A percentile compares a stretch with the other conserved stretches of the same genome.
Conservation (phyloP, 2,113 vertebrate species). For the Nyctereutes procyonoides region DNA sequence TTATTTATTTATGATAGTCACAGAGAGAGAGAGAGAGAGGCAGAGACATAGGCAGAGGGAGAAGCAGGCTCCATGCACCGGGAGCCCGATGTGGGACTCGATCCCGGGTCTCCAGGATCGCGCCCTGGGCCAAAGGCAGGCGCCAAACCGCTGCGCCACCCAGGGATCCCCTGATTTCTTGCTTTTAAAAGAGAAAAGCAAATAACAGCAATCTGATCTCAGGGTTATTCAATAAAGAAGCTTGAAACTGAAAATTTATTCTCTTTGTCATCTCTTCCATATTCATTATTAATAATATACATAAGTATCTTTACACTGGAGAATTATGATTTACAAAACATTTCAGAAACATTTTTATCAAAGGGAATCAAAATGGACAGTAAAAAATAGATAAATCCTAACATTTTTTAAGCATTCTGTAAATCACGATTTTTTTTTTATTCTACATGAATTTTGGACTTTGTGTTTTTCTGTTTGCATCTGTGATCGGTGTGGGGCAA, state of each 20-base stretch:
- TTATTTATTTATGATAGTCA: no score
- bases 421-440: not conserved
- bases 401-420: not conserved
- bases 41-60: no score
- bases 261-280: not conserved
- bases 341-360: not conserved
- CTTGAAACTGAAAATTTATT: not conserved
- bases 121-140: no score
- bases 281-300: not conserved
- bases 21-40: no score
- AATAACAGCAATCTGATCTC: not conserved
- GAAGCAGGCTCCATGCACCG: no score
- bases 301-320: not conserved
- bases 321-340: not conserved
- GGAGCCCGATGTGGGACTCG: no score
- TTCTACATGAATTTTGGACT: conserved; percentile 12
- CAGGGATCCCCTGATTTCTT: not conserved
- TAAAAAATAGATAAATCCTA: not conserved
- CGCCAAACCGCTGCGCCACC: no score
- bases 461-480: not conserved
- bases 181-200: conserved; percentile 30
- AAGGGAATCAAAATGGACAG: not conserved
- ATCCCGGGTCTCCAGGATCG: no score
- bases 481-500: not conserved
- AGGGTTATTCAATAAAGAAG: not conserved